phyloP scores from a whole-genome alignment of 2,113 vertebrate species.

The Ictidomys tridecemlineatus region DNA sequence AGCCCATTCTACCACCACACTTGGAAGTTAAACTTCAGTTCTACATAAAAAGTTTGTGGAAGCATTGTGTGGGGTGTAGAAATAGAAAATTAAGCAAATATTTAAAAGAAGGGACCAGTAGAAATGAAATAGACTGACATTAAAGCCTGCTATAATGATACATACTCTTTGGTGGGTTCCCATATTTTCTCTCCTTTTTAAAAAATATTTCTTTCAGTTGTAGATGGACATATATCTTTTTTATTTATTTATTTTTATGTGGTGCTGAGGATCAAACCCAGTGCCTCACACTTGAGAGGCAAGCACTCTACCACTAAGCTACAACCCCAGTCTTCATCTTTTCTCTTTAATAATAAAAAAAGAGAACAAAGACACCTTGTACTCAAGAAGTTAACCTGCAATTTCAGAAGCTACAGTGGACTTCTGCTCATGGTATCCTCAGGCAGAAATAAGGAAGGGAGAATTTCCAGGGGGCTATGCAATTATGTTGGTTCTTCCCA shows the following conservation, averaged over 20 bases:
- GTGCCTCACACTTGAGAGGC: too few species aligned
- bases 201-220: too few species aligned
- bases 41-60: background rate
- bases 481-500: background rate
- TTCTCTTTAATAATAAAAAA: background rate
- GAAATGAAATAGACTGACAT: background rate
- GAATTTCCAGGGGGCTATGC: too few species aligned
- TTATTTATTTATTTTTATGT: too few species aligned
- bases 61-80: fast-evolving
- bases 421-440: background rate
- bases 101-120: conserved; percentile 15
- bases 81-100: background rate
- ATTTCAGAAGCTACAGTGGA: background rate
- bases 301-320: too few species aligned
- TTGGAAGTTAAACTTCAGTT: conserved; percentile 19
- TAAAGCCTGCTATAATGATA: background rate
- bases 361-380: background rate
- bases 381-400: background rate
- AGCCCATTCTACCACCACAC: background rate
- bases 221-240: too few species aligned
- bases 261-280: too few species aligned
- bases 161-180: background rate
- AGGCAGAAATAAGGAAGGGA: background rate
- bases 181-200: background rate
- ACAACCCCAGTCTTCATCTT: background rate